A percentile compares a stretch with the other conserved stretches of the same genome.
Conservation (phyloP, 2,113 vertebrate species). For the Heloderma charlesbogerti region DNA sequence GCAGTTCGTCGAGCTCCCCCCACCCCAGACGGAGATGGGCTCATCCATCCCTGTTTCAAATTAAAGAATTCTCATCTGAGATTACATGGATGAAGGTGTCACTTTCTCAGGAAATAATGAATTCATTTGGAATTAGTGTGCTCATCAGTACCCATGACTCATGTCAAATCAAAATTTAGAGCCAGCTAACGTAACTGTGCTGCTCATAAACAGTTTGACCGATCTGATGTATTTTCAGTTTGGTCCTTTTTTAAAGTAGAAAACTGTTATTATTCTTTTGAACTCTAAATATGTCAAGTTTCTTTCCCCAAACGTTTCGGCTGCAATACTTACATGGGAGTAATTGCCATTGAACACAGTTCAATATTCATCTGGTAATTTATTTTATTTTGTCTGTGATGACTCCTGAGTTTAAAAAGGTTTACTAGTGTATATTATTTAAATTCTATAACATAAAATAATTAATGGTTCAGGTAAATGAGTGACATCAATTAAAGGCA, state of each 20-base stretch:
- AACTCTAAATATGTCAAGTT: not conserved
- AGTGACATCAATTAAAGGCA: not conserved
- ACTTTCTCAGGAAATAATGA: too few relatives aligned
- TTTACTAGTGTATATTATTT: conserved; percentile 1
- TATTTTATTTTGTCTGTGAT: not conserved
- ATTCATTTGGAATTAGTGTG: too few relatives aligned
- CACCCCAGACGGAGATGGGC: too few relatives aligned
- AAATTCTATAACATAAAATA: not conserved
- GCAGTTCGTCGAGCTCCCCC: too few relatives aligned
- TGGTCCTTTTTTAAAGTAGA: not conserved
- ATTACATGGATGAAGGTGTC: too few relatives aligned
- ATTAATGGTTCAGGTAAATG: not conserved
- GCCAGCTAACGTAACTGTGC: not conserved
- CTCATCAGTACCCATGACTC: not conserved
- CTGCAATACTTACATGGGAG: not conserved
- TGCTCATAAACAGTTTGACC: not conserved
- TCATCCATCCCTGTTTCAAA: too few relatives aligned
- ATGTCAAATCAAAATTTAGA: not conserved
- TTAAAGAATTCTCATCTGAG: too few relatives aligned
- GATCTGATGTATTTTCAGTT: not conserved
- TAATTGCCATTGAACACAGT: not conserved
- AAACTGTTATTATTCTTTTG: not conserved
- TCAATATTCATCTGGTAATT: not conserved
- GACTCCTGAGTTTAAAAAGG: not conserved
- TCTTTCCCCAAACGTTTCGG: not conserved